These are phyloP conservation scores for Rhinolophus sinicus DNA, from an alignment of 2,113 vertebrate species.

Conservation along the genomic window DNA sequence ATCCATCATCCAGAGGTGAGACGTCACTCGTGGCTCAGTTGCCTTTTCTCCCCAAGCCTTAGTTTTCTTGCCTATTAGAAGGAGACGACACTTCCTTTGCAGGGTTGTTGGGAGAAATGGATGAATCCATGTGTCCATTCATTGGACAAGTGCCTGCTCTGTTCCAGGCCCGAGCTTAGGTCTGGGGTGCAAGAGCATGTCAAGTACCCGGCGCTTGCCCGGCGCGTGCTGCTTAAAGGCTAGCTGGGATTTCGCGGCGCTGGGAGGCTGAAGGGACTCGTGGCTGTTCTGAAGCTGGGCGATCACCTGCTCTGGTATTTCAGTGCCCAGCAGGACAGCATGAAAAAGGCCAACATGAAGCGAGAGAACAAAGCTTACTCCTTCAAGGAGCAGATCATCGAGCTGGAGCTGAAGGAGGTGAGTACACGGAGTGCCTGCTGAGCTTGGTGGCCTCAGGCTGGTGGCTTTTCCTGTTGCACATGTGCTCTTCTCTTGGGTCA, in stretches of 20 bases:
- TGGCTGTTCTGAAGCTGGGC: not conserved
- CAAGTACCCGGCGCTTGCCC: not conserved
- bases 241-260: not conserved
- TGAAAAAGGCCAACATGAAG: constrained; percentile 97
- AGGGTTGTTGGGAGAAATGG: not conserved
- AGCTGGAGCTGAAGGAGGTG: constrained; percentile 98
- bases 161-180: not conserved
- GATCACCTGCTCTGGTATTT: constrained; percentile 49
- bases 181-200: not conserved
- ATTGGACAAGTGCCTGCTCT: not conserved
- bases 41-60: not conserved
- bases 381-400: constrained; percentile 99
- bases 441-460: not conserved
- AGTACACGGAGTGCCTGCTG: not conserved
- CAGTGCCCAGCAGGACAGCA: constrained; percentile 95
- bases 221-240: not conserved
- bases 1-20: constrained; percentile 95
- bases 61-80: not conserved
- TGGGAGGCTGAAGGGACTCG: not conserved
- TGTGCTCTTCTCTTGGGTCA: not conserved
- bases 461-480: not conserved
- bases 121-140: not conserved
- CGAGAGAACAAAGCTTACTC: constrained; percentile 99
- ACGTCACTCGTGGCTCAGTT: rapidly evolving
- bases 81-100: not conserved